Evolutionary conservation across 1,140 invertebrate genomes (phyloP), one percentile per base, ranked within the genome.

Genomic region (Varroa destructor): DNA sequence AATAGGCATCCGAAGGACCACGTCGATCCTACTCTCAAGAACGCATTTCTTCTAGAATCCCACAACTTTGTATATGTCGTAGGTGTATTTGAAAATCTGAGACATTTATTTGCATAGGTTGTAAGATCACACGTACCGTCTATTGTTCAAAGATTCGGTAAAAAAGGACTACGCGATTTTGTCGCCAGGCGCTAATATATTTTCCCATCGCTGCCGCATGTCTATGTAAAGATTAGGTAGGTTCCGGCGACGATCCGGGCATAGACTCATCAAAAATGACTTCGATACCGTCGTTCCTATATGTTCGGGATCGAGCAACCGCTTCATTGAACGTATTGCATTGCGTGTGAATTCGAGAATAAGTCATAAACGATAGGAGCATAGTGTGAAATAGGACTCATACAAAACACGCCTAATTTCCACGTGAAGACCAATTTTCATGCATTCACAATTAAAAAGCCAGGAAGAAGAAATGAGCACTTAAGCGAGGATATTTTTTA

Each of bases 51-150:
- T n/a, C 37, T 67, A 37, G 46, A 67, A 67, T 14, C 61, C 61
- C 12, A 67, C 40, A 1, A 37, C 14, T 67, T 67, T 12, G 61
- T 67, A 67, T 40, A 37, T 46, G 61, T 67, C 40, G 61, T 67
- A 67, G 40, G 61, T 67, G 61, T 67, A 37, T 40, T 67, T 37
- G 37, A 37, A 12, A 37, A 12, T 67, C 61, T 67, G 61, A 67
- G 14, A 67, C 12, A 37, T 67, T 3, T 43, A 14, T 5, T 37
- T 37, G 37, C 61, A 12, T 37, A 67, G 14, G 37, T 1, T 67
- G 61, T 67, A 40, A 14, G 12, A 12, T 37, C 61, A 67, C 40
- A 67, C 61, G 61, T 46, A 43, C 8, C 61, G 10, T 37, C 37
- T 12, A 12, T 12, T 12, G 0, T 36, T 40, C 14, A 67, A 43